These are phyloP conservation scores for Taeniopygia guttata DNA, from an alignment of 2,797 vertebrate genomes.

Conservation along the genomic window DNA sequence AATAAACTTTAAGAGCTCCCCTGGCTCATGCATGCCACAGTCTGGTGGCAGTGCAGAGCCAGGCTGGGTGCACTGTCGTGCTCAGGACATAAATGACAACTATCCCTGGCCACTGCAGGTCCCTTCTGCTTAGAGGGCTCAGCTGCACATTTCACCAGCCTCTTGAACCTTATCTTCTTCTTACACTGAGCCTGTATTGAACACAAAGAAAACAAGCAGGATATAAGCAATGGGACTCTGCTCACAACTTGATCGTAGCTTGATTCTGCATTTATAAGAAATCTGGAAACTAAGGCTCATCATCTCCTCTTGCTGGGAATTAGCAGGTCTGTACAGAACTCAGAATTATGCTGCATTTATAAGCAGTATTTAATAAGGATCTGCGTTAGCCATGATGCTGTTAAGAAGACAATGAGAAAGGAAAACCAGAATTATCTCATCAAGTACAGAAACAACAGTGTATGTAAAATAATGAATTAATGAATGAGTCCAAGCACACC, in stretches of 20 bases:
- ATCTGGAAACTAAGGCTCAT: not conserved
- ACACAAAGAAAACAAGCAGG: not conserved
- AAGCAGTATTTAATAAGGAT: not conserved
- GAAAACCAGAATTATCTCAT: not conserved
- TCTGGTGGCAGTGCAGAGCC: not conserved
- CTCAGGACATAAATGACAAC: not conserved
- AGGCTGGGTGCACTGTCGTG: accelerated
- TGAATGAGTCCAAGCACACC: not conserved
- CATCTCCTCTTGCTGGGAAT: not conserved
- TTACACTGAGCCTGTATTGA: not conserved
- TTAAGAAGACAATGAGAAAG: not conserved
- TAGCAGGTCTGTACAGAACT: not conserved
- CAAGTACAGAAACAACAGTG: not conserved
- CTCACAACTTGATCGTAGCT: not conserved
- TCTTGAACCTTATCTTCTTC: not conserved
- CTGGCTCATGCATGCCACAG: not conserved
- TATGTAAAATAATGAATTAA: not conserved
- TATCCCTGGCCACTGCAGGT: not conserved
- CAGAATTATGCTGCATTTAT: not conserved
- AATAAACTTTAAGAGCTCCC: not conserved
- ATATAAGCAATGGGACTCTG: not conserved
- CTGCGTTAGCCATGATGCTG: not conserved
- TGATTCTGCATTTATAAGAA: not conserved
- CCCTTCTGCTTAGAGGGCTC: not conserved
- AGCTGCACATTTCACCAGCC: not conserved